Evolutionary conservation across 2,888 invertebrate species (phyloP).

Genomic region (Drosophila peninsularis): DNA sequence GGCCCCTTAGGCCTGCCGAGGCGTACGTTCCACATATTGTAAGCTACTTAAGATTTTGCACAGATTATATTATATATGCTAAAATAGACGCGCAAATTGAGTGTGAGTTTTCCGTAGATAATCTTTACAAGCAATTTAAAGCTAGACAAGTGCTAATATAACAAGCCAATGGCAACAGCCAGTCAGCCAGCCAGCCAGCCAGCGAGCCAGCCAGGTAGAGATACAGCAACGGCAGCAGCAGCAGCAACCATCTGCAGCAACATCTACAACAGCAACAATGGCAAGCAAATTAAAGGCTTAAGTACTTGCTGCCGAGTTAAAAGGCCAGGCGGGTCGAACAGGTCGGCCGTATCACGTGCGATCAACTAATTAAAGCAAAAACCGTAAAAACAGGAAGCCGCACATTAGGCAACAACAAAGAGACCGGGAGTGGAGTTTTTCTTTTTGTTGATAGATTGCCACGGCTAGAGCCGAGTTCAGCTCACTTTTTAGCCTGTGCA

Average conservation of each 20-base stretch:
- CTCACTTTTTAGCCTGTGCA: slow-evolving; percentile 42
- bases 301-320: slow-evolving; percentile 41
- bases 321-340: slow-evolving; percentile 35
- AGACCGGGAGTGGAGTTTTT: slow-evolving; percentile 10
- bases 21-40: slow-evolving; percentile 61
- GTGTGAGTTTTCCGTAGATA: slow-evolving; percentile 78
- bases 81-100: slow-evolving; percentile 78
- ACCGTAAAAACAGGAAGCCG: slow-evolving; percentile 76
- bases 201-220: slow-evolving; percentile 24
- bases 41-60: slow-evolving; percentile 78
- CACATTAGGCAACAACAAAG: slow-evolving; percentile 67
- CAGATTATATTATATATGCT: slow-evolving; percentile 75
- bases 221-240: slow-evolving; percentile 29
- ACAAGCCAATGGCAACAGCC: slow-evolving; percentile 50
- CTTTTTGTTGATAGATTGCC: slow-evolving; percentile 61
- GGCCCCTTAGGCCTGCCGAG: slow-evolving; percentile 22
- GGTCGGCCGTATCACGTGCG: slow-evolving; percentile 71
- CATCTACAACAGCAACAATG: slow-evolving; percentile 38
- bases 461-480: slow-evolving; percentile 24
- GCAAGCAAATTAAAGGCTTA: slow-evolving; percentile 60
- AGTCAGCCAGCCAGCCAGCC: slow-evolving; percentile 14
- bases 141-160: slow-evolving; percentile 77
- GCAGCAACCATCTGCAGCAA: slow-evolving; percentile 30
- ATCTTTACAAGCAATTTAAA: slow-evolving; percentile 78
- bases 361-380: slow-evolving; percentile 77